Evolutionary conservation across 2,113 vertebrate genomes (phyloP), one percentile per base, ranked within the genome.

Genomic region (Podarcis cretensis): DNA sequence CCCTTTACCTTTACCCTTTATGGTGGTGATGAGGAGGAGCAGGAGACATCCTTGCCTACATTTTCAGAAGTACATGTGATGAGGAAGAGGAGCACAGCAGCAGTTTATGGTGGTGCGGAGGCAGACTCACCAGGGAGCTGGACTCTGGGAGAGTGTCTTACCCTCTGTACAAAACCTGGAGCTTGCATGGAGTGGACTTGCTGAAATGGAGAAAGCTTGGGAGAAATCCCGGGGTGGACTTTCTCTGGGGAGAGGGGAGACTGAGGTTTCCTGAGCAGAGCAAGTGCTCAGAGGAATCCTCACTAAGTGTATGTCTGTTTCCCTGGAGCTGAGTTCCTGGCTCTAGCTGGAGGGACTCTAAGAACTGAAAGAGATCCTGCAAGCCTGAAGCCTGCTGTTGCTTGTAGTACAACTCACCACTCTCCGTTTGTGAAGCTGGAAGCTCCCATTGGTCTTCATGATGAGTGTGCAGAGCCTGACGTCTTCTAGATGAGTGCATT

Each of bases 401-500:
- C 37, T 23, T 86, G 84, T 84, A 74, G 90, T 89, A 90, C 91
- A 91, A 96, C 98, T 95, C 96, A 99, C 98, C 98, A 98, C 97
- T 98, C 99, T 99, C 97, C 98, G 98, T 96, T 99, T 99, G 96
- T 98, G 98, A 97, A 98, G 97, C 94, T 98, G 98, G 96, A 99
- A 99, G 94, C 97, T 99, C 96, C 99, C 98, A 92, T 98, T 99
- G 96, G 98, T 98, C 97, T 99, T 99, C 95, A 98, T 98, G 96
- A 99, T 97, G 96, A 99, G 97, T 71, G 98, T 98, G 97, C 99
- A 99, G 95, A 99, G 97, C 96, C 98, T 99, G 96, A 99, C 98
- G 94, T 99, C 99, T 96, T 99, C 99, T 63, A 99, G 98, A 96
- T 99, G 98, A 95, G 98, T 98, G 95, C 98, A 99, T 97, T 98